A percentile compares a stretch with the other conserved stretches of the same genome.
phyloP scores from a whole-genome alignment of 2,113 vertebrate genomes.

The Merops nubicus region DNA sequence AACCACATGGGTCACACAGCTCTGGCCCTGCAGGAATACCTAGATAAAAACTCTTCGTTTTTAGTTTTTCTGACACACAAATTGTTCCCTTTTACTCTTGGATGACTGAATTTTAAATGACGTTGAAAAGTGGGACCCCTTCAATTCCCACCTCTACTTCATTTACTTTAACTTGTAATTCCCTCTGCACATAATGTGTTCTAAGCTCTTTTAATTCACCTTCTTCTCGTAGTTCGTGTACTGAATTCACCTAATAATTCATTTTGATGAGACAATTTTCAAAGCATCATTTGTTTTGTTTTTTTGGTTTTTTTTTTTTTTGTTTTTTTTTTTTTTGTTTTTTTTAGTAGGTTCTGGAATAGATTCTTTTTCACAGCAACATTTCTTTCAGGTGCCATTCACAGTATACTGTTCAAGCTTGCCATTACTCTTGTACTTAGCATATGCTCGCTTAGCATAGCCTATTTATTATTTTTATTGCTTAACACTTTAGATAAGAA shows the following conservation, averaged over 20 bases:
- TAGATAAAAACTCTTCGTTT: not conserved
- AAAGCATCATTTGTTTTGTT: slow-evolving; percentile 20
- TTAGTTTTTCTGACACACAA: not conserved
- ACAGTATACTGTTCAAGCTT: slow-evolving; percentile 18
- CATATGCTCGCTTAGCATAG: slow-evolving; percentile 43
- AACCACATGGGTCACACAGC: not conserved
- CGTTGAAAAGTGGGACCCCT: not conserved
- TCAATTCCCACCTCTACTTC: not conserved
- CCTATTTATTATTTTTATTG: slow-evolving; percentile 61
- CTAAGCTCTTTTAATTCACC: slow-evolving; percentile 22
- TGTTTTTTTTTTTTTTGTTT: too few relatives aligned
- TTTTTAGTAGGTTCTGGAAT: slow-evolving; percentile 32
- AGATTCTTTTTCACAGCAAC: slow-evolving; percentile 6
- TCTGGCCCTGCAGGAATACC: slow-evolving; percentile 1
- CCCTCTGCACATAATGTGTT: not conserved
- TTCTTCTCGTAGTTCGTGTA: not conserved
- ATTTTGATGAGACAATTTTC: slow-evolving; percentile 59
- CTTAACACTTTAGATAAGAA: slow-evolving; percentile 35
- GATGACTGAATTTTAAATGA: slow-evolving; percentile 25
- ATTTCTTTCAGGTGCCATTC: slow-evolving; percentile 60
- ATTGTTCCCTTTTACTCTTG: not conserved
- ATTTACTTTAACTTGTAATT: slow-evolving; percentile 21
- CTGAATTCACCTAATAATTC: slow-evolving; percentile 46
- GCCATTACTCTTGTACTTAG: slow-evolving; percentile 59
- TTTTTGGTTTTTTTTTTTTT: too few relatives aligned